Percentiles rank a stretch among this genome's conserved stretches.
These are phyloP conservation scores for Amphiduros pacificus DNA, from an alignment of 2,888 invertebrate genomes.

Conservation along the genomic window DNA sequence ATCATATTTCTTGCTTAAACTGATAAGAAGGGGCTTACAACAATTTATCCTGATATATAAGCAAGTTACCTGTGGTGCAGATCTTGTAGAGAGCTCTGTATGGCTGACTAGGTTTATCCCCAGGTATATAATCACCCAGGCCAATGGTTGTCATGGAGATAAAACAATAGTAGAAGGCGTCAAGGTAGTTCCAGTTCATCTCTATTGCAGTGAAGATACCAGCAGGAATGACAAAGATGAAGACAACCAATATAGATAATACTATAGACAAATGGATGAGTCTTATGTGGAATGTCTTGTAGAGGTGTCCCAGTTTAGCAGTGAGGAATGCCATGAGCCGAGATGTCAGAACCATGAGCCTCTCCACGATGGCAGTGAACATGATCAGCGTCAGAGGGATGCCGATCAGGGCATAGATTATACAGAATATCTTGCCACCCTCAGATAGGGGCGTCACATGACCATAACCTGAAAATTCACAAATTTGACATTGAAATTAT, in stretches of 20 bases:
- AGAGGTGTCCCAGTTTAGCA: constrained; percentile 43
- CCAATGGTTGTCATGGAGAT: constrained; percentile 86
- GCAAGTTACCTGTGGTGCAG: constrained; percentile 74
- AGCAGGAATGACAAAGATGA: constrained; percentile 78
- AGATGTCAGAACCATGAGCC: constrained; percentile 75
- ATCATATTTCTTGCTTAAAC: too few species aligned
- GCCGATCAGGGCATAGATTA: constrained; percentile 79
- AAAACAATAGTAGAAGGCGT: constrained; percentile 89
- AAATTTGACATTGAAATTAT: too few species aligned
- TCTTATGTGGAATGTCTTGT: constrained; percentile 65
- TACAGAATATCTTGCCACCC: constrained; percentile 85
- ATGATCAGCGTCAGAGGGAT: constrained; percentile 85
- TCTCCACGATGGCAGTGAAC: constrained; percentile 79
- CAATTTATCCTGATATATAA: too few species aligned
- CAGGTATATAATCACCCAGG: constrained; percentile 86
- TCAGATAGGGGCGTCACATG: constrained; percentile 84
- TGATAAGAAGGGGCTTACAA: too few species aligned
- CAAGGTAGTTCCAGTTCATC: constrained; percentile 80
- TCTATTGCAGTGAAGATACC: constrained; percentile 75
- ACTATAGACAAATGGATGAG: constrained; percentile 75
- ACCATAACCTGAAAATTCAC: constrained; percentile 75
- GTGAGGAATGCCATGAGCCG: constrained; percentile 67
- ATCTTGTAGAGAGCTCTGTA: constrained; percentile 82
- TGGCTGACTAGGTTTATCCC: constrained; percentile 75
- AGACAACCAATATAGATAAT: constrained; percentile 60